These are phyloP conservation scores for Podotricha telesiphe DNA, from an alignment of 2,888 invertebrate species.

Conservation along the genomic window DNA sequence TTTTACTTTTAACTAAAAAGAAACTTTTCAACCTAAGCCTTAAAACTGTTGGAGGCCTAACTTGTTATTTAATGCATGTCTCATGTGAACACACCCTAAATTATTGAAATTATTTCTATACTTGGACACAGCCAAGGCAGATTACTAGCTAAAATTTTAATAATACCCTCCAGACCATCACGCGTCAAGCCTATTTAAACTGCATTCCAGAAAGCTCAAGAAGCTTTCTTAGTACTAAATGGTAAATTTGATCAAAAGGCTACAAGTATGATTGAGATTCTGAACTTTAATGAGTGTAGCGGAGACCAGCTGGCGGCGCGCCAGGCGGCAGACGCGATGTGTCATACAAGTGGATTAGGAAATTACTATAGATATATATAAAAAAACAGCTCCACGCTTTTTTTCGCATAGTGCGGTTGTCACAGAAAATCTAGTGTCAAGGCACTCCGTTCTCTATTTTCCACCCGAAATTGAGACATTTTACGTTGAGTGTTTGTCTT, in stretches of 20 bases:
- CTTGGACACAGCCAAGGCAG: background rate
- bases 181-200: constrained; percentile 15
- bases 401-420: too few relatives aligned
- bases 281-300: constrained; percentile 40
- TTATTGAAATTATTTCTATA: background rate
- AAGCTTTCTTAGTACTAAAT: constrained; percentile 24
- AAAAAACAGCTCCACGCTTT: too few relatives aligned
- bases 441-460: too few relatives aligned
- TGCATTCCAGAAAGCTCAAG: constrained; percentile 38
- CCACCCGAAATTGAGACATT: too few relatives aligned
- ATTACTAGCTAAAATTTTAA: background rate
- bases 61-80: too few relatives aligned
- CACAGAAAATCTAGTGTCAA: too few relatives aligned
- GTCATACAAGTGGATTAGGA: constrained; percentile 32
- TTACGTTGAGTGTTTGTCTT: too few relatives aligned
- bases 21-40: too few relatives aligned
- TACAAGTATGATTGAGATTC: constrained; percentile 34
- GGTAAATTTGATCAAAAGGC: constrained; percentile 33
- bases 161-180: constrained; percentile 8
- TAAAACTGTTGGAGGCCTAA: too few relatives aligned
- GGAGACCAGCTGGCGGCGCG: constrained; percentile 44
- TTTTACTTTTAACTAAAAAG: too few relatives aligned
- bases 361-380: background rate
- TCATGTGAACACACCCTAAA: too few relatives aligned
- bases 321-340: constrained; percentile 38